A percentile compares a stretch with the other conserved stretches of the same genome.
Evolutionary conservation across 2,888 invertebrate genomes (phyloP).

Genomic region (Agriotes lineatus): DNA sequence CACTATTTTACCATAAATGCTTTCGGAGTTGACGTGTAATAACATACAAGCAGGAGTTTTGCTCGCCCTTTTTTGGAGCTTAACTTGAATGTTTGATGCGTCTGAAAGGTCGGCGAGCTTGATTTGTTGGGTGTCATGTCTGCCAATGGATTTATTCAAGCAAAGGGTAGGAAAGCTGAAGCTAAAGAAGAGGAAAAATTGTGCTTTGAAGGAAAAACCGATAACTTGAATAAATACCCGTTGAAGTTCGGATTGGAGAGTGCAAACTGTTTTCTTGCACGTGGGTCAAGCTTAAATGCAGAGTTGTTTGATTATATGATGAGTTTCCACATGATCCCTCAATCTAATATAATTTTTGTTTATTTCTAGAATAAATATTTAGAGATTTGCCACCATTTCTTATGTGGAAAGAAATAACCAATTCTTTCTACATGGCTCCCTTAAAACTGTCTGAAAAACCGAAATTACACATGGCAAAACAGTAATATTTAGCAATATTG

Average conservation of each 20-base stretch:
- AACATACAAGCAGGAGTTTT: not conserved
- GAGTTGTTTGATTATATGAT: too few species aligned
- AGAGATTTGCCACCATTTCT: too few species aligned
- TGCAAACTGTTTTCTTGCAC: not conserved
- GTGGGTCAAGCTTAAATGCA: too few species aligned
- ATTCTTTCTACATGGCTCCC: too few species aligned
- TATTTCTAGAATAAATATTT: too few species aligned
- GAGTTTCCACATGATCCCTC: too few species aligned
- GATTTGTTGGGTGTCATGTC: not conserved
- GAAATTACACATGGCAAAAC: too few species aligned
- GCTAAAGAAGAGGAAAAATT: not conserved
- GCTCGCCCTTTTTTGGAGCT: not conserved
- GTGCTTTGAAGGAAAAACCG: not conserved
- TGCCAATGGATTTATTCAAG: not conserved
- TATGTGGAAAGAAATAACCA: too few species aligned
- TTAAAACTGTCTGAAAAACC: too few species aligned
- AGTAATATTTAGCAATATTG: slow-evolving; percentile 24
- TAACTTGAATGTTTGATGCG: not conserved
- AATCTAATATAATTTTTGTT: too few species aligned
- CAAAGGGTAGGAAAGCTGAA: not conserved
- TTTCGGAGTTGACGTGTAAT: too few species aligned
- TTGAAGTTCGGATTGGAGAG: not conserved
- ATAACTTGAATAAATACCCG: not conserved
- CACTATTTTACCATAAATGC: not conserved
- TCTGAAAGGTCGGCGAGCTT: not conserved